Conservation (phyloP, 2,113 vertebrate species). For the Coreoperca whiteheadi region DNA sequence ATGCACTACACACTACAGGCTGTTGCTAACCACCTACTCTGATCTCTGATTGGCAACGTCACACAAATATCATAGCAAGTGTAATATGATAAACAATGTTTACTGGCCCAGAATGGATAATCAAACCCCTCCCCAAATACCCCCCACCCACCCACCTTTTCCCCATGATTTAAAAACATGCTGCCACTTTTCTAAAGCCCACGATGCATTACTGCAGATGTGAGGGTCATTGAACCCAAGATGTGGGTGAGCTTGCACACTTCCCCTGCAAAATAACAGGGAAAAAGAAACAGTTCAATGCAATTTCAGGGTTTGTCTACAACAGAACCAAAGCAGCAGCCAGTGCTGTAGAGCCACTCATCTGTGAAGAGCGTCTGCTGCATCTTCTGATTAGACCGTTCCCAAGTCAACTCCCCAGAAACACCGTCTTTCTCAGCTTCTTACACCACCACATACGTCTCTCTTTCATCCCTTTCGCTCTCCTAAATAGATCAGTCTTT, state of each 20-base stretch:
- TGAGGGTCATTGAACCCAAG: not conserved
- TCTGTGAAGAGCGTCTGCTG: slow-evolving; percentile 24
- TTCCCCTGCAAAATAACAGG: not conserved
- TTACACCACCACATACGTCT: not conserved
- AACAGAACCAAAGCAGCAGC: slow-evolving; percentile 2
- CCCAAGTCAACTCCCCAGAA: slow-evolving; percentile 14
- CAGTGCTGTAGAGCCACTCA: slow-evolving; percentile 1
- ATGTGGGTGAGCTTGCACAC: not conserved
- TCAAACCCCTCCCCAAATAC: too few relatives aligned
- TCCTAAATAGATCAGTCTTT: not conserved
- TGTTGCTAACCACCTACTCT: not conserved
- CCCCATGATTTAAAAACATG: not conserved
- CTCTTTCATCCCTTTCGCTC: slow-evolving; percentile 4
- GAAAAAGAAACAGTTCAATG: not conserved
- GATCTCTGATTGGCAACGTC: not conserved
- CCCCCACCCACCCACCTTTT: too few relatives aligned
- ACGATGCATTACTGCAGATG: not conserved
- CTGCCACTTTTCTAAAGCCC: not conserved
- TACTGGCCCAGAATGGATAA: not conserved
- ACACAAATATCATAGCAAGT: too few relatives aligned
- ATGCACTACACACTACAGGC: too few relatives aligned
- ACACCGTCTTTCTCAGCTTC: not conserved
- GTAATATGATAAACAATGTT: too few relatives aligned
- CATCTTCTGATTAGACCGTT: slow-evolving; percentile 31
- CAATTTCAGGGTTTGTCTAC: not conserved